These are phyloP conservation scores for Hydrocynus forskahlii DNA, from an alignment of 2,797 vertebrate species.

Conservation along the genomic window DNA sequence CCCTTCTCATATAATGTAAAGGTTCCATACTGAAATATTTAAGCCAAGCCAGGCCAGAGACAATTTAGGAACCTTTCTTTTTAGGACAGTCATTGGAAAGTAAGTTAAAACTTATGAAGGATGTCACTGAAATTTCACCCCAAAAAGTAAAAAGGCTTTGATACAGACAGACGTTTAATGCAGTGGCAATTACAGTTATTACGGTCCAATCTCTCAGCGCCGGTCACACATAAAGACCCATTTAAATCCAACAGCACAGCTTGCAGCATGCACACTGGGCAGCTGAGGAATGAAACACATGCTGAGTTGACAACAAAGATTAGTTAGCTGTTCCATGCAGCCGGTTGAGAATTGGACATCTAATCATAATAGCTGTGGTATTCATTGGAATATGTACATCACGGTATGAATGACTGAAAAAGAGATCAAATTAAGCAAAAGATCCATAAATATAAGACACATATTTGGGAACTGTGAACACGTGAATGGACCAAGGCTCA, in stretches of 20 bases:
- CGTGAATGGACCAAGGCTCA: neutral
- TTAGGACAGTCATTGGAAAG: neutral
- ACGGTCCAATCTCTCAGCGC: neutral
- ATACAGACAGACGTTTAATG: neutral
- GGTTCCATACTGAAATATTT: neutral
- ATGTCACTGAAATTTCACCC: neutral
- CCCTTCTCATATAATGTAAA: too few relatives aligned
- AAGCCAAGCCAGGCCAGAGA: neutral
- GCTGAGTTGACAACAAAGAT: constrained; percentile 21
- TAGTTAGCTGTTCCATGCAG: constrained; percentile 9
- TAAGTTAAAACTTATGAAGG: neutral
- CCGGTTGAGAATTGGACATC: neutral
- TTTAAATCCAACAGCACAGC: constrained; percentile 11
- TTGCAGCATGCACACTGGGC: neutral
- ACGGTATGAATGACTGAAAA: neutral
- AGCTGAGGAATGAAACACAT: neutral
- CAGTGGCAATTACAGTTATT: neutral
- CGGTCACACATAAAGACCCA: neutral
- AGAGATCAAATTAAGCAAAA: neutral
- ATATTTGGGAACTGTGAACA: neutral
- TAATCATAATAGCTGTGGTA: constrained; percentile 2
- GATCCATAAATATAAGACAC: neutral
- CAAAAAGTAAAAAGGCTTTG: neutral
- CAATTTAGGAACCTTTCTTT: neutral
- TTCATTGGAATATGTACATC: neutral